Conservation (phyloP, 2,113 vertebrate species). For the Rhabdomys dilectus region DNA sequence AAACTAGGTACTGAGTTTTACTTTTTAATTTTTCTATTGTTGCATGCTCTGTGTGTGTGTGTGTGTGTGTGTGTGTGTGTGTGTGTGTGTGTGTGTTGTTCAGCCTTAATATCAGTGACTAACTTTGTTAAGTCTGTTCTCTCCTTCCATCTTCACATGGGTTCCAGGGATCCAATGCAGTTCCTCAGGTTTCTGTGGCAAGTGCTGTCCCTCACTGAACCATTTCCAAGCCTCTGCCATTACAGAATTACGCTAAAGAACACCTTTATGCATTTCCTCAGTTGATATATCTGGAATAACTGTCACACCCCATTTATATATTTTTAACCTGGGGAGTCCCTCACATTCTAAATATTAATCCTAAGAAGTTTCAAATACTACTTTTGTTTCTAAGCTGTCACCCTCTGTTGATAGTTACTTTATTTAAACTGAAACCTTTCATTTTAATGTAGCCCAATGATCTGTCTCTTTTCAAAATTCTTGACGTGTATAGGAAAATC, state of each 20-base stretch:
- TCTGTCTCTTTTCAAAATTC: constrained; percentile 31
- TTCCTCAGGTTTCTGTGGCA: neutral
- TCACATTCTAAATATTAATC: constrained; percentile 12
- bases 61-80: neutral
- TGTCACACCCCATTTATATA: neutral
- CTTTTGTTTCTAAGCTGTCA: neutral
- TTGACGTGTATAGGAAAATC: neutral
- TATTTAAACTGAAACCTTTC: constrained; percentile 11
- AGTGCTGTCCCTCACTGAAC: neutral
- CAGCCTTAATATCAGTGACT: neutral
- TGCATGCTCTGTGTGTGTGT: neutral
- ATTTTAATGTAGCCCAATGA: constrained; percentile 8
- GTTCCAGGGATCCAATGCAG: neutral
- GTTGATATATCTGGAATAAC: neutral
- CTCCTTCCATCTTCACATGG: neutral
- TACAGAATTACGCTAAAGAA: neutral
- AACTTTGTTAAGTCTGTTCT: neutral
- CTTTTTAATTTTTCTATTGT: neutral
- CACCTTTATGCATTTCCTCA: neutral
- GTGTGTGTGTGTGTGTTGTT: neutral
- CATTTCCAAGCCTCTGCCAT: neutral
- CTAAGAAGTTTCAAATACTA: neutral
- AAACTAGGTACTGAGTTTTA: neutral
- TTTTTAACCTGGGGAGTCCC: neutral
- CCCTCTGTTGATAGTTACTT: neutral